Evolutionary conservation across 2,113 vertebrate species (phyloP), one percentile per base, ranked within the genome.

Genomic region (Xiphophorus couchianus): DNA sequence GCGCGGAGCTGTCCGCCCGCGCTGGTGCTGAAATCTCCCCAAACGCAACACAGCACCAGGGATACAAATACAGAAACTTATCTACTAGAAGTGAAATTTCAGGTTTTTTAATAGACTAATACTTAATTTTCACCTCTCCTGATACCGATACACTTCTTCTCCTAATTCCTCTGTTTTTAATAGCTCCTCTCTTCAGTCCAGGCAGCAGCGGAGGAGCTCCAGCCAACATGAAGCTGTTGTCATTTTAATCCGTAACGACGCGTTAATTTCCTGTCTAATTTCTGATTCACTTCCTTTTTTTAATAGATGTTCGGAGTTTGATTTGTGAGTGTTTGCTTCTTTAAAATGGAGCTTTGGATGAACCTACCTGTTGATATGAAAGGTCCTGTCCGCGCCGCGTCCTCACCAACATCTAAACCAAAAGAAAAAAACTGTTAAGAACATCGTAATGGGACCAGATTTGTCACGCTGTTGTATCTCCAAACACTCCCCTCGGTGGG

Each of bases 331-430:
- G 19, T 62, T 13, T 19, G 15, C 4, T 17, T 14, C 11, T 60
- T 48, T 54, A 11, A 11, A 12, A 54, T 22, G 33, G 15, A 9
- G 5, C 3, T 19, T 30, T 60, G 28, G 44, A 9, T 69, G 31
- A 69, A 87, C 88, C 4, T 88, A 92, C 91, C 88, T 90, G 90
- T 91, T 89, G 91, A 82, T 72, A 39, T 42, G 15, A 30, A 4
- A 5, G 76, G 75, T 83, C 72, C 11, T 70, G 17, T 22, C 27
- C 33, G 5, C 5, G 28, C 42, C 22, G 73, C 75, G 30, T 73
- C 61, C 25, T 76, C 44, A 11, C 33, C 61, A 4, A 13, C 35
- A 25, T 69, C 83, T 81, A 27, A 28, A 76, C 11, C 22, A 31
- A 3, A 10, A 17, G 28, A 12, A 70, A 12, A 62, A 67, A 69